Base-by-base conservation (phyloP, 2,888 invertebrate genomes). In the Palloptera scutellata region DNA sequence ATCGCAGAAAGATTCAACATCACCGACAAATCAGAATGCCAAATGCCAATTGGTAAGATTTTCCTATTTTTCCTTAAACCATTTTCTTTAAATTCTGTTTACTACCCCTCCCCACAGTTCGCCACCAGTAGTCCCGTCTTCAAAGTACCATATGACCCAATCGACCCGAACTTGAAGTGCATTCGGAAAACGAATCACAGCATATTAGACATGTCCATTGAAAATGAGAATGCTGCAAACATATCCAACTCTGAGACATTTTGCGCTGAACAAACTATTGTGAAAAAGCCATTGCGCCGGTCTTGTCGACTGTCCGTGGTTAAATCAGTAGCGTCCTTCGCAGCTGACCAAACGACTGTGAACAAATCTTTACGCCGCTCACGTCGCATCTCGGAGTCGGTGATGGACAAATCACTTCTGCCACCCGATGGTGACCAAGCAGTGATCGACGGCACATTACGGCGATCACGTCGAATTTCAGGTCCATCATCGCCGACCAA, bases 1-100 rank as follows among this genome's bases (percentile, higher is more conserved):
- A 11, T 20, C 12, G 12, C 30, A 59, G 48, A 51, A 64, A 54
- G 45, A 58, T 8, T 61, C 12, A 10, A 61, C n/a, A 43, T 40
- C 2, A 12, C 40, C 20, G 19, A 19, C 11, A 9, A 51, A 52
- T 20, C 20, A 53, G 11, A 57, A 59, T 68, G 67, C 69, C 1
- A 73, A 73, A 13, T 70, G 73, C 19, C 70, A 75, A 61, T 67
- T 77, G 72, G 78, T 79, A 73, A 74, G 74, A 64, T n/a, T 64
- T 42, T 58, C 20, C 30, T 57, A 45, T 4, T 20, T 40, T 19
- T 19, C 45, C 42, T 5, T 51, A 17, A 43, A 13, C 17, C 4
- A 42, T n/a, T 43, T 59, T 19, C n/a, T 15, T 19, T 55, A 13
- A 41, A 41, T 52, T 17, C 48, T 41, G 52, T 55, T 20, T 6